Evolutionary conservation across 2,113 vertebrate genomes (phyloP), one percentile per base, ranked within the genome.

Genomic region (Gorilla gorilla): DNA sequence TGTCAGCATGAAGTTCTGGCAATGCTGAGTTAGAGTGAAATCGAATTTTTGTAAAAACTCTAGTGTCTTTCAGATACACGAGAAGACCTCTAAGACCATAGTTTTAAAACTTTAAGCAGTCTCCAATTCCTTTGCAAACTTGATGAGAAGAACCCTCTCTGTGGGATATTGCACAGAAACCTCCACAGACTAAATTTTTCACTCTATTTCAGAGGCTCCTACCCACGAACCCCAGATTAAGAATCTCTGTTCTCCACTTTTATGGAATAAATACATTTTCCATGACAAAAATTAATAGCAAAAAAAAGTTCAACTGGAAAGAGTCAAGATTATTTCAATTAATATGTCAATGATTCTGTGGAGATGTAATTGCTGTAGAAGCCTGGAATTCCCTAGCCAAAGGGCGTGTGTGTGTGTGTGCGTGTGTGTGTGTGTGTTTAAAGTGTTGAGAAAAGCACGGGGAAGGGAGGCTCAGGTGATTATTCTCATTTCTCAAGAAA

Each of bases 401-500:
- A 94, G 12, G 30, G 9, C 8, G 27, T 55, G 55, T n/a, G 55
- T 16, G 45, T 61, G n/a, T 22, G 27, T 20, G 59, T 32, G 38
- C 5, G 35, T 14, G 52, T 23, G 45, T 30, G 16, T 79, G 20
- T 25, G 18, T 43, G 13, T 48, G 61, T 64, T 30, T 32, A 11
- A 0, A 8, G 11, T 59, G 6, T 18, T 80, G 16, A 22, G 40
- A 66, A 45, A 90, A 73, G 13, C 57, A 57, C 11, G 5, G 35
- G 4, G 4, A 9, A 45, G 48, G 22, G 18, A 16, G 48, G 4
- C 9, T 35, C 23, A 40, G 32, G 4, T n/a, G 30, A 72, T 40
- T 45, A 27, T 61, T 97, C 30, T 70, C 22, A 14, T 32, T 90
- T 94, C 55, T 95, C 18, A 25, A 59, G 68, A 92, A 95, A 95